Evolutionary conservation across 2,888 invertebrate species (phyloP).

Genomic region (Catocala nupta): DNA sequence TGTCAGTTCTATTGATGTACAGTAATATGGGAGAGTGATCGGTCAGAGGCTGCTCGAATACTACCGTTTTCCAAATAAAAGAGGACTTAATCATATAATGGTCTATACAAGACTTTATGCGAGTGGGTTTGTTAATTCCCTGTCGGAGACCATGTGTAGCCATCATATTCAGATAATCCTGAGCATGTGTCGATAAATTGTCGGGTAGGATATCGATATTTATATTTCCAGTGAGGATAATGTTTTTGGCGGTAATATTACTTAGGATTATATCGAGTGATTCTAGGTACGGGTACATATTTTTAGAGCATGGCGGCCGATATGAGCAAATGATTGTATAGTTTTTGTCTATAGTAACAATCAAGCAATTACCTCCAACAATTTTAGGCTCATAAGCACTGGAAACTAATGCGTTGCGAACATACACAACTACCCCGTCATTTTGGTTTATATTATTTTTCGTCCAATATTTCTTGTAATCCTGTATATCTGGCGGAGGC

Average conservation of each 20-base stretch:
- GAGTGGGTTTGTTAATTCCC: not conserved
- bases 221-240: not conserved
- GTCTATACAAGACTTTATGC: not conserved
- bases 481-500: not conserved
- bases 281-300: not conserved
- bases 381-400: not conserved
- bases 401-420: not conserved
- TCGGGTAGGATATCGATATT: not conserved
- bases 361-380: not conserved
- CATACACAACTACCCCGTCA: not conserved
- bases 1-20: not conserved
- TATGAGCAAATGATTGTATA: constrained; percentile 1
- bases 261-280: not conserved
- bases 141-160: not conserved
- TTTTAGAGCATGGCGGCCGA: not conserved
- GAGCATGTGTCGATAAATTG: not conserved
- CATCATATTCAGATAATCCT: not conserved
- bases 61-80: not conserved
- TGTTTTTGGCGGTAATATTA: not conserved
- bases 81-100: not conserved
- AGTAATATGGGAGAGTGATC: not conserved
- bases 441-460: constrained; percentile 2
- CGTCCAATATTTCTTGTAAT: not conserved
- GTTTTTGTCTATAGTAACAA: not conserved
- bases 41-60: not conserved